phyloP scores from a whole-genome alignment of 1,140 invertebrate species.

The Pogonomyrmex californicus region DNA sequence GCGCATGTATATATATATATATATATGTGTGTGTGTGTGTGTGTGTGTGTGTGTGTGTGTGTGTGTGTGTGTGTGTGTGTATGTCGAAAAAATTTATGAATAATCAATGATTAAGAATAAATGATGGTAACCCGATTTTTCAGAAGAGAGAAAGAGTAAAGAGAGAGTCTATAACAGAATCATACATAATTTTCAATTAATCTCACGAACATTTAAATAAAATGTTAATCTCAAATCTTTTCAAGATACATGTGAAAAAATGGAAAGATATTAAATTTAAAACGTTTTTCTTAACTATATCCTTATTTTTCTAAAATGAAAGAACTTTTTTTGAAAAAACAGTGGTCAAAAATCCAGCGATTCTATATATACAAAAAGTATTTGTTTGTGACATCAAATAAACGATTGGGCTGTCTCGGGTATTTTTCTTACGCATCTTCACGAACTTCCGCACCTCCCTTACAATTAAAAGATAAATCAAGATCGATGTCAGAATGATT shows the following conservation, averaged over 20 bases:
- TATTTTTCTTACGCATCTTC: background rate
- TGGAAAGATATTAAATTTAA: background rate
- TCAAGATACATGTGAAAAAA: background rate
- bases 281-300: background rate
- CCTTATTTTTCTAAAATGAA: background rate
- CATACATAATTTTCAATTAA: background rate
- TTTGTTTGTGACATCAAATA: background rate
- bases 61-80: too few species aligned
- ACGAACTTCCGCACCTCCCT: background rate
- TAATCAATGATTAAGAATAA: background rate
- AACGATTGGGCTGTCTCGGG: background rate
- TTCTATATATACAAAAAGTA: background rate
- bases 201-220: background rate
- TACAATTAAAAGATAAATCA: slow-evolving; percentile 26
- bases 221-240: background rate
- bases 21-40: background rate
- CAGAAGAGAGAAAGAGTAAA: background rate
- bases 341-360: background rate
- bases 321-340: background rate
- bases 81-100: slow-evolving; percentile 2
- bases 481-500: background rate
- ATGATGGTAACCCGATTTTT: background rate
- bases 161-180: background rate
- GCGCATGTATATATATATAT: too few species aligned
- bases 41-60: background rate